Evolutionary conservation across 2,888 invertebrate species (phyloP).

Genomic region (Stenodema calcarata): DNA sequence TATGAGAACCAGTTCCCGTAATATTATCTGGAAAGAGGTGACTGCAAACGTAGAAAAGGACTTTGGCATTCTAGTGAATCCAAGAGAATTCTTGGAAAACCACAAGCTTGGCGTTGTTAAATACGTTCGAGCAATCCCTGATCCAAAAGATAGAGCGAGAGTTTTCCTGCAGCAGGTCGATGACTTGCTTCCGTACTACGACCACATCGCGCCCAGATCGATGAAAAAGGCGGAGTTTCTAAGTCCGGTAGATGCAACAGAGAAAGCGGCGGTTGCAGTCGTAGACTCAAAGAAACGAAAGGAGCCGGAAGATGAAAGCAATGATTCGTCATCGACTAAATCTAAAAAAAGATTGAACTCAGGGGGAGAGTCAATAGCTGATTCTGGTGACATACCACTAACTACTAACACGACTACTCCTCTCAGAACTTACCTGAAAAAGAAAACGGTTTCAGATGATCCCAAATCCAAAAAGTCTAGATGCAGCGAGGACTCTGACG

Average conservation of each 20-base stretch:
- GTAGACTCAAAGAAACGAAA: background rate
- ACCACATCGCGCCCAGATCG: slow-evolving; percentile 19
- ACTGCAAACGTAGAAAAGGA: background rate
- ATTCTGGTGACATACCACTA: background rate
- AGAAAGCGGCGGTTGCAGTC: background rate
- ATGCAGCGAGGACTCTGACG: background rate
- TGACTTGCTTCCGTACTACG: slow-evolving; percentile 25
- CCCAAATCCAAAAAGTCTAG: background rate
- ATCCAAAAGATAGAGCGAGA: slow-evolving; percentile 1
- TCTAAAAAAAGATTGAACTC: background rate
- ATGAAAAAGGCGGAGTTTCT: slow-evolving; percentile 39
- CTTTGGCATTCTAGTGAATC: slow-evolving; percentile 9
- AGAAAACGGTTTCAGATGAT: background rate
- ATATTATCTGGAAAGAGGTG: slow-evolving; percentile 34
- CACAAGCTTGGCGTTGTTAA: background rate
- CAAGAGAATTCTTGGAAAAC: background rate
- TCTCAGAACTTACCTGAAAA: background rate
- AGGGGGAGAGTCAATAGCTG: background rate
- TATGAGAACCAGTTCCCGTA: background rate
- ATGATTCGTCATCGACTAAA: background rate
- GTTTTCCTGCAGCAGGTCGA: slow-evolving; percentile 11
- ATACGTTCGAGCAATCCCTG: background rate
- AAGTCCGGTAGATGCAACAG: background rate
- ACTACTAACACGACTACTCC: background rate
- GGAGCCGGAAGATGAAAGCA: background rate